Evolutionary conservation across 1,140 invertebrate species (phyloP), one percentile per base, ranked within the genome.

Genomic region (Hyles euphorbiae): DNA sequence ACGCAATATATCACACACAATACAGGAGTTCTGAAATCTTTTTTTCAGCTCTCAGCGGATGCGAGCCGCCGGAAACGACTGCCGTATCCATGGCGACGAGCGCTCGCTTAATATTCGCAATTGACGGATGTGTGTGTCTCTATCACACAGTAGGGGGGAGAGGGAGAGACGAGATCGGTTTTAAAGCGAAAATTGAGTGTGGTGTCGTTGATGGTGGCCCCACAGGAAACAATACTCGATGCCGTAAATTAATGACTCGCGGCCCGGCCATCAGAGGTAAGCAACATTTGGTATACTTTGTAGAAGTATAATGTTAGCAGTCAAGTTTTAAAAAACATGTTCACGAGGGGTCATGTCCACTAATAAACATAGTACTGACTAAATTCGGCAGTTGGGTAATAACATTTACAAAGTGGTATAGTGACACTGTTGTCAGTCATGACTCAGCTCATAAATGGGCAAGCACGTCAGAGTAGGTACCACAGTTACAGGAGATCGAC

Each of bases 191-290:
- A 76, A 81, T 81, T 71, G 78, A 73, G 72, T 63, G 67, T 72
- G 74, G 70, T 70, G 74, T 78, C 71, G 77, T 68, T 66, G 71
- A 59, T 63, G 70, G 69, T 72, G 76, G 22, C 61, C 56, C 61
- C 60, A 68, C 82, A 85, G 82, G 80, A 85, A 85, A 85, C 77
- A 83, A 85, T 85, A 85, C 82, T 83, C 82, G 77, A 85, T 85
- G 70, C 76, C 58, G 67, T 72, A 77, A 83, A 85, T 85, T 85
- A 85, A 85, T 83, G 80, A 75, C 77, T 44, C 53, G 53, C 53
- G 43, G 49, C 72, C 70, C 74, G 67, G 74, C 66, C 59, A 67
- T 44, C 76, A 81, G 75, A 60, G 67, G 66, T 61, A 51, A 0
- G 8, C 9, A 78, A 72, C 63, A 1, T 34, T 70, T 67, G 54